Evolutionary conservation across 2,888 invertebrate species (phyloP), one percentile per base, ranked within the genome.

Genomic region (Trisateles emortualis): DNA sequence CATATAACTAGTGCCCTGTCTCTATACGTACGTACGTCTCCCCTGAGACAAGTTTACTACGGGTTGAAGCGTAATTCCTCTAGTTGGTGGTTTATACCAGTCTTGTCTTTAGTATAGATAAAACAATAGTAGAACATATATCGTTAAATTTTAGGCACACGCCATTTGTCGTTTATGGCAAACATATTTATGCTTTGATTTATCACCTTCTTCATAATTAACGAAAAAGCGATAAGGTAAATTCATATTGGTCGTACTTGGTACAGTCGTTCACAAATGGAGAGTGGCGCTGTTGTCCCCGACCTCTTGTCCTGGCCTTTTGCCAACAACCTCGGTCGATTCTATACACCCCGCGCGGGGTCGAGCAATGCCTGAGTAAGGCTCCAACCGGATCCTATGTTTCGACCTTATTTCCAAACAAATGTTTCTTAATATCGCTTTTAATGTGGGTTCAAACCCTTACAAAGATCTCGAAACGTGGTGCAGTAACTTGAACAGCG

Each of bases 291-390:
- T 74, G 68, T 71, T 72, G 75, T 72, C 73, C 73, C 69, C 68
- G 71, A 71, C 63, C 64, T 68, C 61, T 67, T 55, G 73, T 73
- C 66, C 79, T 88, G 88, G 88, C 85, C 55, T 45, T 26, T 53
- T 79, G 88, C 88, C 88, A 87, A 83, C 65, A 64, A 71, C 59
- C 74, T 73, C 74, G 88, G 87, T 88, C 88, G 88, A 88, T 88
- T 70, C 77, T 46, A 50, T 65, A 51, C 72, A 73, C 74, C 67
- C 68, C 60, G 54, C 66, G 53, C 55, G 67, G 64, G 57, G 64
- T 47, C 53, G 56, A 61, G 59, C 52, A 65, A 59, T 14, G 67
- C 64, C 68, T 67, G 74, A 66, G 62, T 74, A 66, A 44, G 66
- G 61, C 49, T 62, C 59, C 57, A 59, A 36, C 47, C 30, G 52